phyloP scores from a whole-genome alignment of 2,797 vertebrate genomes.

The Gephyroberyx darwinii region DNA sequence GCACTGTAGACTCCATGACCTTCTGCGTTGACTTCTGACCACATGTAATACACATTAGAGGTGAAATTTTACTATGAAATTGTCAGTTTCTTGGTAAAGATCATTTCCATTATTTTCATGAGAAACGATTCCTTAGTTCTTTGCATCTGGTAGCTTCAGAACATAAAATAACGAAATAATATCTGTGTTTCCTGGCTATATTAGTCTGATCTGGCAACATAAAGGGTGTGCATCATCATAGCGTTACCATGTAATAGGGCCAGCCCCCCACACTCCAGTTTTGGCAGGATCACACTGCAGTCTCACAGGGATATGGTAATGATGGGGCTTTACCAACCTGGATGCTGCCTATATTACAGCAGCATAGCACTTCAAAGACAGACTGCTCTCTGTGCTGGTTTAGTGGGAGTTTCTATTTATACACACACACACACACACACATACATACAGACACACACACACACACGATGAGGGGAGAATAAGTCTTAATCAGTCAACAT shows the following conservation, averaged over 20 bases:
- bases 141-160: neutral
- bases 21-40: slow-evolving; percentile 3
- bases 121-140: neutral
- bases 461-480: slow-evolving; percentile 7
- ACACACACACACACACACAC: slow-evolving; percentile 10
- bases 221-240: slow-evolving; percentile 29
- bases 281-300: slow-evolving; percentile 72
- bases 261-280: slow-evolving; percentile 22
- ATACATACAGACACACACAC: slow-evolving; percentile 4
- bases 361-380: slow-evolving; percentile 75
- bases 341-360: slow-evolving; percentile 70
- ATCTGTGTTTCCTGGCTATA: slow-evolving; percentile 7
- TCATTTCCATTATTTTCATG: neutral
- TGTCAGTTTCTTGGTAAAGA: neutral
- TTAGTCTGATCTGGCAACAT: slow-evolving; percentile 24
- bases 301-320: slow-evolving; percentile 71
- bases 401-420: too few species aligned
- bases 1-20: neutral
- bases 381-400: slow-evolving; percentile 49
- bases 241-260: slow-evolving; percentile 49
- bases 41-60: neutral
- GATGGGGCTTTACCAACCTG: slow-evolving; percentile 69
- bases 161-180: neutral
- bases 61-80: neutral
- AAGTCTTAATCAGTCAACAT: slow-evolving; percentile 24